These are phyloP conservation scores for Amaurobius ferox DNA, from an alignment of 2,888 invertebrate genomes.

Conservation along the genomic window DNA sequence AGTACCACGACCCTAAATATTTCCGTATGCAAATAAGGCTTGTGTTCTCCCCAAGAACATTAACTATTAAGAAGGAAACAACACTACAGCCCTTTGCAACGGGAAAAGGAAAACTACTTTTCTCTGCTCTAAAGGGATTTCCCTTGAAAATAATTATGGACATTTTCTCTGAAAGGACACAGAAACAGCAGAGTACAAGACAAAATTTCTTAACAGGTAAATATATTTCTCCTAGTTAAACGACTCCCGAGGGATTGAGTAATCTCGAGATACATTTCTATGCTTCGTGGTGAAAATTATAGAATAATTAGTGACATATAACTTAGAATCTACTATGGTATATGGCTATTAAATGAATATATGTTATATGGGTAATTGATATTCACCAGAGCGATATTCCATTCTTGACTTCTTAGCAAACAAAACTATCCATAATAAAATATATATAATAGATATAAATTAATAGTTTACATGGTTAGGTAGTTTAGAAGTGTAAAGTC, in stretches of 20 bases:
- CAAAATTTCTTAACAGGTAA: constrained; percentile 11
- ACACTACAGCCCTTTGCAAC: too few species aligned
- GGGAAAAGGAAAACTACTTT: constrained; percentile 10
- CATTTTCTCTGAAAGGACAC: background rate
- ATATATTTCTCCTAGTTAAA: constrained; percentile 12
- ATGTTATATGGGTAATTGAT: too few species aligned
- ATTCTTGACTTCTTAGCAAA: too few species aligned
- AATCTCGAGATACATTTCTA: background rate
- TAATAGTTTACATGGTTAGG: too few species aligned
- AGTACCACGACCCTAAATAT: background rate
- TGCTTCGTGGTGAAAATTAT: constrained; percentile 23
- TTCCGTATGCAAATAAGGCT: constrained; percentile 24
- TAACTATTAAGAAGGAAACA: too few species aligned
- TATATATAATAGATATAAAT: too few species aligned
- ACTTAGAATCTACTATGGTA: too few species aligned
- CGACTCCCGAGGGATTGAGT: constrained; percentile 3
- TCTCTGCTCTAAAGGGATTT: background rate
- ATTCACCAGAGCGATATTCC: too few species aligned
- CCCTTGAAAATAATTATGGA: background rate
- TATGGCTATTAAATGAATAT: too few species aligned
- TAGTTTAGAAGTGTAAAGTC: too few species aligned
- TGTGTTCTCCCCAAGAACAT: background rate
- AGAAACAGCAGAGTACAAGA: background rate
- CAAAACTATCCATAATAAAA: too few species aligned
- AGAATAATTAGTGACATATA: constrained; percentile 22